A percentile compares a stretch with the other conserved stretches of the same genome.
These are phyloP conservation scores for Drosophila santomea DNA, from an alignment of 1,140 invertebrate genomes.

Conservation along the genomic window DNA sequence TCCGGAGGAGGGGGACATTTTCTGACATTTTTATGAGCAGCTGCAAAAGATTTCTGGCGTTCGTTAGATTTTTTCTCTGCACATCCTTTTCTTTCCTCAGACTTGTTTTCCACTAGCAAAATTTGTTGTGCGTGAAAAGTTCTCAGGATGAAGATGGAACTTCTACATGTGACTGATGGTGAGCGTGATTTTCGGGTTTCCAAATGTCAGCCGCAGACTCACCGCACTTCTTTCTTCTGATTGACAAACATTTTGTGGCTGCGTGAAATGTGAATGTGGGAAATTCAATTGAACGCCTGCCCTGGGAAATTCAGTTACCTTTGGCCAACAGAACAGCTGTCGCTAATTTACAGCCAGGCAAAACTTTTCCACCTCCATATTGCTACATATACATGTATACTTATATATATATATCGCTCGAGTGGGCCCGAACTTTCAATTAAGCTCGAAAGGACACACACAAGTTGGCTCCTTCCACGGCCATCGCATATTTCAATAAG, in stretches of 20 bases:
- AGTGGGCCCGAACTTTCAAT: conserved; percentile 65
- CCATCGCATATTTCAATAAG: conserved; percentile 77
- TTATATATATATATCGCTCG: conserved; percentile 34
- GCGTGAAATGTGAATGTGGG: conserved; percentile 20
- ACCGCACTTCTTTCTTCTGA: background rate
- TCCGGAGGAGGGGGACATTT: background rate
- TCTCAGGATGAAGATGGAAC: conserved; percentile 54
- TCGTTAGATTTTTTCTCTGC: conserved; percentile 30
- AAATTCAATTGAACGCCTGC: conserved; percentile 30
- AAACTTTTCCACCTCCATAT: conserved; percentile 63
- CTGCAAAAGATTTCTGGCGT: conserved; percentile 71
- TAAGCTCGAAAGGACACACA: conserved; percentile 77
- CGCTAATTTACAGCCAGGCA: conserved; percentile 67
- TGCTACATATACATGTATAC: conserved; percentile 24
- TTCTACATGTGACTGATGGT: conserved; percentile 42
- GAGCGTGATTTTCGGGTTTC: conserved; percentile 19
- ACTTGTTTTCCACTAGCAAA: conserved; percentile 65
- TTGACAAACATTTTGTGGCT: conserved; percentile 21
- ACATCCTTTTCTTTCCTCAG: conserved; percentile 23
- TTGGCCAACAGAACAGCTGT: conserved; percentile 63
- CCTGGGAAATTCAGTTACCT: conserved; percentile 21
- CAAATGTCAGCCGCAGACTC: conserved; percentile 4
- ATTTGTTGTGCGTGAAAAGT: conserved; percentile 77
- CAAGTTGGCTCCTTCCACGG: conserved; percentile 51
- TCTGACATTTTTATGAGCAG: conserved; percentile 78